A percentile compares a stretch with the other conserved stretches of the same genome.
Evolutionary conservation across 2,113 vertebrate genomes (phyloP).

Genomic region (Pelmatolapia mariae): DNA sequence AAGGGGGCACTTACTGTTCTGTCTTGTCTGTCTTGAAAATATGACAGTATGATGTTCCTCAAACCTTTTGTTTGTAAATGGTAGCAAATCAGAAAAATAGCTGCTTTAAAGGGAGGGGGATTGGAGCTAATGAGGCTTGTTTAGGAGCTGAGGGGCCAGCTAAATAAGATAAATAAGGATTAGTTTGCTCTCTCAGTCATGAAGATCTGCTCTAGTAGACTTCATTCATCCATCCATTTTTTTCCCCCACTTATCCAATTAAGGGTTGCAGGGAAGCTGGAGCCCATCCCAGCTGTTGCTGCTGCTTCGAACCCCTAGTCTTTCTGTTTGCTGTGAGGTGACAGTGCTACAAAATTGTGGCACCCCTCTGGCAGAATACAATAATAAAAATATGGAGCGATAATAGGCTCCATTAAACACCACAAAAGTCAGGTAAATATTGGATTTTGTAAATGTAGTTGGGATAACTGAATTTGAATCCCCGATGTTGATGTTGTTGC

Average conservation of each 20-base stretch:
- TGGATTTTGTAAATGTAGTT: background rate
- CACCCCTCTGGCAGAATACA: background rate
- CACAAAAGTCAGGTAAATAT: background rate
- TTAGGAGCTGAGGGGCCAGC: background rate
- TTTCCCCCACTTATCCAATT: rapidly evolving
- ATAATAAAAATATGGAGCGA: background rate
- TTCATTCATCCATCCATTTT: background rate
- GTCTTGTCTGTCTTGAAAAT: background rate
- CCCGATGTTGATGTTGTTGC: background rate
- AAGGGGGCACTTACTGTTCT: background rate
- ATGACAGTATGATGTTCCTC: background rate
- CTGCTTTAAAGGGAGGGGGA: background rate
- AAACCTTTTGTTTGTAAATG: background rate
- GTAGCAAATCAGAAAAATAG: background rate
- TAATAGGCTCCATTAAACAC: background rate
- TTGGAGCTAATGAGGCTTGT: background rate
- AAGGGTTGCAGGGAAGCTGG: background rate
- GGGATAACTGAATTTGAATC: background rate
- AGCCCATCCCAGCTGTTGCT: background rate
- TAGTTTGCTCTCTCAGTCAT: background rate
- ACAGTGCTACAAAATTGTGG: background rate
- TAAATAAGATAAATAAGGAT: background rate
- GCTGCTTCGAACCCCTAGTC: background rate
- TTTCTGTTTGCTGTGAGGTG: background rate
- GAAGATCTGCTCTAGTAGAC: background rate